Evolutionary conservation across 2,113 vertebrate species (phyloP).

Genomic region (Thryonomys swinderianus): DNA sequence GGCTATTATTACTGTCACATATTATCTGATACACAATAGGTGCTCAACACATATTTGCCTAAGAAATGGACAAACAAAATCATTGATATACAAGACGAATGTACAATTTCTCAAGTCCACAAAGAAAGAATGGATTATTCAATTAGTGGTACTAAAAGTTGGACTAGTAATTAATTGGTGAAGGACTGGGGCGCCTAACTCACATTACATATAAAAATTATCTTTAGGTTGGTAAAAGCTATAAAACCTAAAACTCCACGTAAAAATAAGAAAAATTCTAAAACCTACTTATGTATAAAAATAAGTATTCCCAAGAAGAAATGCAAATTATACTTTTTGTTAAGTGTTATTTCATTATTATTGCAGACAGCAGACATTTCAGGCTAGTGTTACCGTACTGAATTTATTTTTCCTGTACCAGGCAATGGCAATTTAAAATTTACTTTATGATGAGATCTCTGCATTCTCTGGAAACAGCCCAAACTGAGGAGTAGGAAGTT

Average conservation of each 20-base stretch:
- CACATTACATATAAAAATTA: background rate
- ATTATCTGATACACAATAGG: background rate
- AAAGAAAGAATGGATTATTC: background rate
- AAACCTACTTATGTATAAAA: background rate
- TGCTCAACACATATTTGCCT: background rate
- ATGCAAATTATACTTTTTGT: constrained; percentile 11
- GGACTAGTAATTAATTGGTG: constrained; percentile 21
- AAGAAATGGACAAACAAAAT: background rate
- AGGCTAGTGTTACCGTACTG: background rate
- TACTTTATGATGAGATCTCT: background rate
- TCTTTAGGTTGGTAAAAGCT: background rate
- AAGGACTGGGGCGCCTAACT: background rate
- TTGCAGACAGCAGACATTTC: background rate
- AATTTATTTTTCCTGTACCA: background rate
- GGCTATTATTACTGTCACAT: background rate
- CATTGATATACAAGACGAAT: background rate
- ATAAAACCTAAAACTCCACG: background rate
- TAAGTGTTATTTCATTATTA: constrained; percentile 44
- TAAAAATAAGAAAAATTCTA: constrained; percentile 26
- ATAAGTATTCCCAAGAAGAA: constrained; percentile 24
- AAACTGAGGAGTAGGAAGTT: background rate
- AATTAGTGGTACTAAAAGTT: background rate
- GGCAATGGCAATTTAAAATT: constrained; percentile 20
- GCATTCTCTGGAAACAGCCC: background rate
- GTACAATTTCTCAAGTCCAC: background rate